These are phyloP conservation scores for Halichondria panicea DNA, from an alignment of 37 sponge, comb jelly and placozoan species.

Conservation along the genomic window DNA sequence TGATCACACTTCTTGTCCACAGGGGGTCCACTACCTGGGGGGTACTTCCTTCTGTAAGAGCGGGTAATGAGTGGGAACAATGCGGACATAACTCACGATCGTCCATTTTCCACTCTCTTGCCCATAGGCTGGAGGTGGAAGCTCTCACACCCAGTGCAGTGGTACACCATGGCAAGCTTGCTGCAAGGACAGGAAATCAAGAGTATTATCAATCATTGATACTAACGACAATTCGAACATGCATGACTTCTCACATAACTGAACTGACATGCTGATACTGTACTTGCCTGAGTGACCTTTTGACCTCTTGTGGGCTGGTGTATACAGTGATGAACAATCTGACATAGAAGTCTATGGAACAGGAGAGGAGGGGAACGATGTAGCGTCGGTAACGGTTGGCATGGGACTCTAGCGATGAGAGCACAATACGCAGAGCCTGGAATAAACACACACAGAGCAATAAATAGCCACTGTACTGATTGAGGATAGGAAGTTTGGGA, in stretches of 20 bases:
- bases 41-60: constrained; percentile 56
- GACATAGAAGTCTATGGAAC: constrained; percentile 88
- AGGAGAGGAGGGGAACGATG: constrained; percentile 81
- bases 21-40: constrained; percentile 78
- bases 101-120: constrained; percentile 46
- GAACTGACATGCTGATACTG: neutral
- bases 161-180: constrained; percentile 84
- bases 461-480: no score
- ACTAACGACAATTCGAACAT: no score
- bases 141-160: constrained; percentile 91
- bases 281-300: constrained; percentile 66
- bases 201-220: no score
- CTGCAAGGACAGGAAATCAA: constrained; percentile 16
- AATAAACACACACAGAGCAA: no score
- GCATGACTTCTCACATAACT: neutral
- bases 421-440: constrained; percentile 82
- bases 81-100: constrained; percentile 32
- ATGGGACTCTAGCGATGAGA: constrained; percentile 75
- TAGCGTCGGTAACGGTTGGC: constrained; percentile 88
- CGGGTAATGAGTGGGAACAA: neutral
- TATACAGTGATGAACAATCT: constrained; percentile 84
- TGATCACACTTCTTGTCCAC: constrained; percentile 78
- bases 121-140: constrained; percentile 87
- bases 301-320: constrained; percentile 64
- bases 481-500: no score